Evolutionary conservation across 2,113 vertebrate species (phyloP), one percentile per base, ranked within the genome.

Genomic region (Nothocercus julius): DNA sequence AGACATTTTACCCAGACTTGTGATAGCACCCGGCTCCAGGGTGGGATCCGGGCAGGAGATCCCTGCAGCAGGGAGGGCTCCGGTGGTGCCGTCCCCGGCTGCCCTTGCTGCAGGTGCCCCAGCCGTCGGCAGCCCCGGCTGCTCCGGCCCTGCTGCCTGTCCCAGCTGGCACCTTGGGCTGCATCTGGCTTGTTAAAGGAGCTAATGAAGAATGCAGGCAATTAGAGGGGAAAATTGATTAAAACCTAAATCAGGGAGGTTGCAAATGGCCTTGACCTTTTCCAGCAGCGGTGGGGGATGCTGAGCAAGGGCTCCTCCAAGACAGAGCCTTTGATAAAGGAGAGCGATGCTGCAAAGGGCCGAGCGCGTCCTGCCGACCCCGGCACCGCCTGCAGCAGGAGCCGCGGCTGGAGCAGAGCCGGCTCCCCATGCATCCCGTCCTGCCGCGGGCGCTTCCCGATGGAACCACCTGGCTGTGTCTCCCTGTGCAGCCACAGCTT

Each of bases 151-250:
- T 3, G 13, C 45, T 25, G 0, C 0, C 8, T 79, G 90, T 74
- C 81, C 78, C 91, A 69, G 94, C 86, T 84, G 96, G 62, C 77
- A 59, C 32, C 66, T 90, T 4, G 0, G 3, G 1, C 49, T 30
- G 59, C 73, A 34, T 38, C 93, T 70, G 93, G 73, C 88, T 30
- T 4, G 8, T 85, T 49, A 8, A 0, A 4, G 40, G 11, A 79
- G 89, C 84, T 95, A 77, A 89, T n/a, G 91, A 92, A 77, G 84
- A 82, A 47, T 7, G 70, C 51, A 2, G 56, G 66, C 89, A 87
- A 76, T 94, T 87, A 76, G 1, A 5, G 51, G 77, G 44, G 21
- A 13, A 53, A 79, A 30, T 40, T 63, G 87, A 93, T 93, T 53
- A 84, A 93, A 85, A 40, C 84, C 72, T 17, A 54, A 80, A 74